Evolutionary conservation across 37 sponge, comb jelly and placozoan species (phyloP), one percentile per base, ranked within the genome.

Genomic region (Eunapius fragilis): DNA sequence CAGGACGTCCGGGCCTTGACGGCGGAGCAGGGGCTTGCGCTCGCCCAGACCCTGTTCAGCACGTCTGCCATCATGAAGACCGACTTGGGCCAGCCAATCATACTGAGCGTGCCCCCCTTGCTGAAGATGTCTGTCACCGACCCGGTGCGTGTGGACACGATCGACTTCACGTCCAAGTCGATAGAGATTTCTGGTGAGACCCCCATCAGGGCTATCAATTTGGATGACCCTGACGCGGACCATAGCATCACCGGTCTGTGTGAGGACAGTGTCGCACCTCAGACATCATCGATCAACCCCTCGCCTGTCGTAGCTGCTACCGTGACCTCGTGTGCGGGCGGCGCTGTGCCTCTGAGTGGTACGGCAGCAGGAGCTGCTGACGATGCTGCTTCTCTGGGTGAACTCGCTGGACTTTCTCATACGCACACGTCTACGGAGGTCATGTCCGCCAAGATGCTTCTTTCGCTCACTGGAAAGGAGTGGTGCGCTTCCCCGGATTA

Each of bases 381-480:
- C 4, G 47, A 45, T 9, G 9, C 47, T 45, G 47, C 47, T 45
- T n/a, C n/a, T n/a, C 47, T 45, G 47, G 9, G 7, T 9, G 47
- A 45, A 45, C 47, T 45, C 47, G 47, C 47, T 9, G 47, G 7
- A 4, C 47, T 45, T 45, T 45, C 47, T 4, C 47, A 45, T 4
- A 45, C 47, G 67, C 80, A 81, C 70, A 72, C 90, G 2, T 79
- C 90, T 0, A 49, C 80, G 3, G 90, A 90, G 47, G 82, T 90
- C 26, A 90, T 90, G 90, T 90, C 90, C 9, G 90, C 90, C 33
- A 75, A 85, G 69, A 45, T 85, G 22, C 82, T 90, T 23, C 77
- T 90, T 31, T 90, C 90, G 3, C 81, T 90, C 32, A 87, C 81
- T 2, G 79, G 35, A 31, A 85, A 85, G 30, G 77, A 85, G 17